Conservation (phyloP, 2,113 vertebrate genomes). For the Burhinus oedicnemus region DNA sequence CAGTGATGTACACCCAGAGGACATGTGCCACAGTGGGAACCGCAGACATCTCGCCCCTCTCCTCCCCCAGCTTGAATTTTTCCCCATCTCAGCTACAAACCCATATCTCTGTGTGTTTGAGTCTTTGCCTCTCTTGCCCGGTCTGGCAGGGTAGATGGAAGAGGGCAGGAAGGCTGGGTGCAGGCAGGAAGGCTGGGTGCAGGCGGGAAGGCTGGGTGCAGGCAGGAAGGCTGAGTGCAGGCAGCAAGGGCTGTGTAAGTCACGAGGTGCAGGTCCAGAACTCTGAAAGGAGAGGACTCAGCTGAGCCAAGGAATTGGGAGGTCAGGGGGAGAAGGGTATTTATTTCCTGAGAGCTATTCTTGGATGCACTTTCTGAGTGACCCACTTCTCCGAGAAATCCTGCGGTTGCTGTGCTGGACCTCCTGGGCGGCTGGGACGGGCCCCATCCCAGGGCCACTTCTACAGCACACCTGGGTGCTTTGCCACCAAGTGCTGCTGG, state of each 20-base stretch:
- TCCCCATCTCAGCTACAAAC: background rate
- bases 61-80: background rate
- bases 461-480: background rate
- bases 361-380: background rate
- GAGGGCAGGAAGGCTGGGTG: background rate
- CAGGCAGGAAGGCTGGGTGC: background rate
- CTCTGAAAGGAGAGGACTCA: background rate
- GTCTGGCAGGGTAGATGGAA: background rate
- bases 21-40: background rate
- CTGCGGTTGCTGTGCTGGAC: background rate
- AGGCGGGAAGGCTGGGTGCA: background rate
- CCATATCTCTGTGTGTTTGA: rapidly evolving
- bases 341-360: background rate
- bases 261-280: background rate
- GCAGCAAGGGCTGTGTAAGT: background rate
- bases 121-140: background rate
- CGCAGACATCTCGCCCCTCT: background rate
- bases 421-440: background rate
- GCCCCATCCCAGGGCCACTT: background rate
- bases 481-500: background rate
- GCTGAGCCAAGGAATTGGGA: background rate
- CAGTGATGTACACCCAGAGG: background rate
- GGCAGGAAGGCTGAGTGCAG: background rate
- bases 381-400: background rate
- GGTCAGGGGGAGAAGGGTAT: background rate